Conservation (phyloP, 2,113 vertebrate genomes). For the Cinclus cinclus region DNA sequence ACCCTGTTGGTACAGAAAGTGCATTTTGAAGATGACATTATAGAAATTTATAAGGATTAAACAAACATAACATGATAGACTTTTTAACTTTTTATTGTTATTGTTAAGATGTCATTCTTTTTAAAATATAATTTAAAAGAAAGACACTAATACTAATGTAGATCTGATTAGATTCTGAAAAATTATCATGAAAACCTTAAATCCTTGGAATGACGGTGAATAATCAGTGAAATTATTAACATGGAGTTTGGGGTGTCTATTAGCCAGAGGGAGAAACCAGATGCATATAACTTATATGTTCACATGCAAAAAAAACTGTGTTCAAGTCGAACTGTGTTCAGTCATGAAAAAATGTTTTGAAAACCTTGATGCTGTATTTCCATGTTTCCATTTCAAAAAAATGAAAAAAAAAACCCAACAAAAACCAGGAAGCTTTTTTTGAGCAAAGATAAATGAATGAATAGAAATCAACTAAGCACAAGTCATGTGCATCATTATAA, state of each 20-base stretch:
- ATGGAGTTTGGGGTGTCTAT: not conserved
- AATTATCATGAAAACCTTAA: not conserved
- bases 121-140: not conserved
- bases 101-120: not conserved
- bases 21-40: not conserved
- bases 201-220: not conserved
- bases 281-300: not conserved
- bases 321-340: not conserved
- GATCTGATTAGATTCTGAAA: not conserved
- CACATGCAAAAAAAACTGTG: not conserved
- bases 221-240: not conserved
- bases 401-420: not conserved
- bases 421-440: not conserved
- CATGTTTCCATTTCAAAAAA: not conserved
- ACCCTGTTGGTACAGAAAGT: not conserved
- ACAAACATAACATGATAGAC: not conserved
- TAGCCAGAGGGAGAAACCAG: not conserved
- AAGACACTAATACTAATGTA: not conserved
- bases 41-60: not conserved
- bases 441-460: not conserved
- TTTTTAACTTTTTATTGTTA: not conserved
- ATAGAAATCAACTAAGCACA: not conserved
- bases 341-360: not conserved
- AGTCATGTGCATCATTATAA: not conserved
- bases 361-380: not conserved